A percentile compares a stretch with the other conserved stretches of the same genome.
These are phyloP conservation scores for Oreochromis tanganicae DNA, from an alignment of 2,113 vertebrate genomes.

Conservation along the genomic window DNA sequence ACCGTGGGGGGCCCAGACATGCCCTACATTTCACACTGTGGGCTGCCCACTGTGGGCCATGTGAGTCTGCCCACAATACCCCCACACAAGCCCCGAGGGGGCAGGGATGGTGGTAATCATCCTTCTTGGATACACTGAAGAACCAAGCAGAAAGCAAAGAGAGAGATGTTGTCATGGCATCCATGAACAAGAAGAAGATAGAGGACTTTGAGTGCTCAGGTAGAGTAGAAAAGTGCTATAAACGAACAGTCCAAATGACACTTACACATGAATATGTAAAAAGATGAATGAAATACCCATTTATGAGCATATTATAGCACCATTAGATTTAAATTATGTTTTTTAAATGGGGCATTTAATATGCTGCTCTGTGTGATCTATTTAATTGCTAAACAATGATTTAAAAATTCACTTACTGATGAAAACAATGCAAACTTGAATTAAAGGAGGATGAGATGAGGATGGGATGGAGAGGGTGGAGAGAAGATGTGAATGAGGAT, in stretches of 20 bases:
- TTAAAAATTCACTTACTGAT: background rate
- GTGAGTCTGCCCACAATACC: background rate
- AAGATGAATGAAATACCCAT: background rate
- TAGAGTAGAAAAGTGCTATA: background rate
- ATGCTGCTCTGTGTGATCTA: background rate
- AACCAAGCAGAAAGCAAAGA: background rate
- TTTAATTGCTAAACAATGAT: background rate
- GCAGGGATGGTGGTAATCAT: background rate
- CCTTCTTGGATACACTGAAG: background rate
- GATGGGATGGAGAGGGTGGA: background rate
- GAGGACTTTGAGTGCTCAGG: background rate
- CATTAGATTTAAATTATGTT: background rate
- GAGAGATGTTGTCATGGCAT: background rate
- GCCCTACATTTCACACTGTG: background rate
- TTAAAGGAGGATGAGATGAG: background rate
- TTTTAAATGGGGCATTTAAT: no score
- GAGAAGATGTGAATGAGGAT: background rate
- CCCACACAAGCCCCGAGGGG: background rate
- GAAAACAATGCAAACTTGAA: background rate
- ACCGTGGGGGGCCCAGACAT: background rate
- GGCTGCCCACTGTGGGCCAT: background rate
- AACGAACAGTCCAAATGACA: background rate
- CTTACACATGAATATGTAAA: background rate
- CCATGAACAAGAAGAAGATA: background rate
- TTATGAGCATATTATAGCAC: rapidly evolving